Evolutionary conservation across 2,797 vertebrate species (phyloP).

Genomic region (Eleutherodactylus coqui): DNA sequence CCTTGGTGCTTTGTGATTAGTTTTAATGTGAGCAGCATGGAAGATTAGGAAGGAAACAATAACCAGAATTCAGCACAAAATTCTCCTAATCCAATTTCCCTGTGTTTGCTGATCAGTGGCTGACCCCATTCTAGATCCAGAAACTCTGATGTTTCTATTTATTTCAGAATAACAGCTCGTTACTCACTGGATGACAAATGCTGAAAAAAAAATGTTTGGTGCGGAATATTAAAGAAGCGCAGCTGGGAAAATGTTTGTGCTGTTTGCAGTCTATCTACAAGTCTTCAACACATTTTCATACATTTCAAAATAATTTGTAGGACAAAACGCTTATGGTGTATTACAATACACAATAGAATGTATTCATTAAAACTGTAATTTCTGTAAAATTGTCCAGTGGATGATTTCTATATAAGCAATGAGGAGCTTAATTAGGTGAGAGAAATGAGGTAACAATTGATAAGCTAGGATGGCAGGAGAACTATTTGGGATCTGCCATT

Average conservation of each 20-base stretch:
- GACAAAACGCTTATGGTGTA: neutral
- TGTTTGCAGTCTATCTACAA: conserved; percentile 13
- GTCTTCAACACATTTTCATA: conserved; percentile 8
- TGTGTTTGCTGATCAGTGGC: conserved; percentile 44
- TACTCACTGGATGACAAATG: conserved; percentile 41
- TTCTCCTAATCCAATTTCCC: conserved; percentile 25
- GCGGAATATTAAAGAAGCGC: conserved; percentile 59
- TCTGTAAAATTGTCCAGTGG: neutral
- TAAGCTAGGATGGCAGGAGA: too few species aligned
- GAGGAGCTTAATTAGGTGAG: too few species aligned
- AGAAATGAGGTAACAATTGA: too few species aligned
- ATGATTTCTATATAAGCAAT: neutral
- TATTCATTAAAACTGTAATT: neutral
- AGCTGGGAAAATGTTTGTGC: conserved; percentile 1
- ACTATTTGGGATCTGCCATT: too few species aligned
- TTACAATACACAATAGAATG: neutral
- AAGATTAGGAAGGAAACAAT: conserved; percentile 52
- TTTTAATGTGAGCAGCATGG: conserved; percentile 39
- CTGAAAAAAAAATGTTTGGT: conserved; percentile 73
- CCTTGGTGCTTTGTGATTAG: conserved; percentile 20
- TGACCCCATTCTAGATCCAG: conserved; percentile 38
- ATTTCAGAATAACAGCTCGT: conserved; percentile 40
- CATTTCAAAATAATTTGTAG: neutral
- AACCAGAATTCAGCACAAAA: conserved; percentile 47
- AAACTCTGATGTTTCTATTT: conserved; percentile 48